Conservation (phyloP, 2,888 invertebrate genomes). For the Drosophila mimetica region DNA sequence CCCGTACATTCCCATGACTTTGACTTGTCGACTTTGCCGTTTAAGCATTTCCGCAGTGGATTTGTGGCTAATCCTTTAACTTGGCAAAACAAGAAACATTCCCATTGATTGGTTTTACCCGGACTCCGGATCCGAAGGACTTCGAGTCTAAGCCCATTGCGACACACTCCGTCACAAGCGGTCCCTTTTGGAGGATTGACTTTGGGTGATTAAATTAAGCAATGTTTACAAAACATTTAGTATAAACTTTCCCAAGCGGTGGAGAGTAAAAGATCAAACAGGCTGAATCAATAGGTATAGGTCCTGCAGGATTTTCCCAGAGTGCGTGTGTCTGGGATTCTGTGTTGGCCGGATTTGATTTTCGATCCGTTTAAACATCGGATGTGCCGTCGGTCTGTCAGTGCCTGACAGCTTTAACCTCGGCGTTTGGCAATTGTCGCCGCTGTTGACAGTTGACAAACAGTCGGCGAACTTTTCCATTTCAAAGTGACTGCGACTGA, state of each 20-base stretch:
- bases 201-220: conserved; percentile 58
- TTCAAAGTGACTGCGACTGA: conserved; percentile 62
- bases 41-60: conserved; percentile 32
- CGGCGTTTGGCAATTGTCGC: conserved; percentile 61
- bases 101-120: conserved; percentile 40
- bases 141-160: conserved; percentile 29
- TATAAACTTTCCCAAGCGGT: conserved; percentile 57
- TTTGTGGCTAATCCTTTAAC: conserved; percentile 33
- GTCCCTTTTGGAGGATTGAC: conserved; percentile 31
- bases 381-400: conserved; percentile 12
- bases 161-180: conserved; percentile 40
- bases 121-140: background rate
- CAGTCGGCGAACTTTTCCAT: conserved; percentile 74
- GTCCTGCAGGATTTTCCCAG: conserved; percentile 27
- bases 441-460: conserved; percentile 71
- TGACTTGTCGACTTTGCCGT: conserved; percentile 36
- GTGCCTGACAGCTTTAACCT: conserved; percentile 61
- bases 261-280: conserved; percentile 32
- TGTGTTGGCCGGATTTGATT: conserved; percentile 2
- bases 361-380: conserved; percentile 28
- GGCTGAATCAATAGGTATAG: conserved; percentile 39
- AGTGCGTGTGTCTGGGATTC: conserved; percentile 33
- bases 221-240: conserved; percentile 66
- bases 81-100: conserved; percentile 31
- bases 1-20: conserved; percentile 31